Evolutionary conservation across 2,888 invertebrate species (phyloP), one percentile per base, ranked within the genome.

Genomic region (Philaethria dido): DNA sequence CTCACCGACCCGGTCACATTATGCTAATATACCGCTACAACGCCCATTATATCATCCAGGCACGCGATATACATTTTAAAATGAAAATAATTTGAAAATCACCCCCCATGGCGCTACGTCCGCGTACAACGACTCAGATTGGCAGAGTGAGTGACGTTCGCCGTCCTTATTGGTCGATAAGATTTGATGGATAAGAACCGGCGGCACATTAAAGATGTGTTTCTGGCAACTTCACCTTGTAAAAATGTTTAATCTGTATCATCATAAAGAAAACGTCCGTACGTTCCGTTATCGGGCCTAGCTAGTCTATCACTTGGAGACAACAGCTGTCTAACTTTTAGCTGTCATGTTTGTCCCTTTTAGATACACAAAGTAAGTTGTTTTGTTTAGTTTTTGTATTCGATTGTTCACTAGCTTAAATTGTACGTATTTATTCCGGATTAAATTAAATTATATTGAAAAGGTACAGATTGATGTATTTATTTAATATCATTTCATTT

Each of bases 131-230:
- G 78, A 77, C 80, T 83, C 85, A 83, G 89, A 91, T 91, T 88
- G 89, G 89, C 91, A 88, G 86, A 85, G 81, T 88, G 92, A 92
- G 89, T 92, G 92, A 92, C 92, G 91, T 89, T 79, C 82, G 85
- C 91, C 83, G 89, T 90, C 91, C 91, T 86, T 89, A 90, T 89
- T 87, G 90, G 89, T 85, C 86, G 92, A 92, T 92, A 87, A 92
- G 92, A 92, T 92, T 84, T 87, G 87, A 88, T 86, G 83, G 91
- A 90, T 91, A 91, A 89, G 81, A 80, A 75, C 77, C 81, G 80
- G 87, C 89, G 89, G 87, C 81, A 87, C 85, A 85, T 91, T 84
- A 90, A 89, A 92, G 83, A 86, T 85, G 81, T 87, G 86, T 89
- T 89, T 83, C 80, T 80, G 83, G 78, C 80, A 79, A 87, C 85